Percentiles rank a stretch among this genome's conserved stretches.
Conservation (phyloP, 2,888 invertebrate genomes). For the Drosophila fungiperda region DNA sequence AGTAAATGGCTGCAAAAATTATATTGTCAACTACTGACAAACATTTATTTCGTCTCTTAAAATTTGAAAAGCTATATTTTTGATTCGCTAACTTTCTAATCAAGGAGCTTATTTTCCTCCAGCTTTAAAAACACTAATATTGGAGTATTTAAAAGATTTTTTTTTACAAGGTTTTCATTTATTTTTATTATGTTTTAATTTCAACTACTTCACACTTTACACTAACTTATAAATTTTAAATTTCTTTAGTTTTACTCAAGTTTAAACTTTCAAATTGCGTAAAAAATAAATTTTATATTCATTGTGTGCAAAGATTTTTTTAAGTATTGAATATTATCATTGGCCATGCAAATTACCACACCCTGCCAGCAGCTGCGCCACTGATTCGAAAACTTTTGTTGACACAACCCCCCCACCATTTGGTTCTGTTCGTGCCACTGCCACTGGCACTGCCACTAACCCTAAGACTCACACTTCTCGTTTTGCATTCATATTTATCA, state of each 20-base stretch:
- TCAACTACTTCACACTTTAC: not conserved
- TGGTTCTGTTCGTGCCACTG: not conserved
- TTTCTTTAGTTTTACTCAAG: not conserved
- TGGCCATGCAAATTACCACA: slow-evolving; percentile 1
- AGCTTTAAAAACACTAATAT: not conserved
- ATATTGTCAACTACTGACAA: not conserved
- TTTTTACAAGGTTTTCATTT: not conserved
- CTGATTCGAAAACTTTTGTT: slow-evolving; percentile 29
- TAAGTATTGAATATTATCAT: not conserved
- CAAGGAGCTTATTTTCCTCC: no score
- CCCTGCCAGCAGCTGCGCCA: slow-evolving; percentile 38
- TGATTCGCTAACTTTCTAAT: not conserved
- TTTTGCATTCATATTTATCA: slow-evolving; percentile 70
- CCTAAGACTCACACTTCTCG: not conserved
- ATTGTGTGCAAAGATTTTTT: not conserved
- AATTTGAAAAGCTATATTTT: not conserved
- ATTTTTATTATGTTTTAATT: not conserved
- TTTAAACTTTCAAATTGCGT: not conserved
- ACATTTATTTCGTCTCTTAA: not conserved
- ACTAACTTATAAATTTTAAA: not conserved
- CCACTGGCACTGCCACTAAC: not conserved
- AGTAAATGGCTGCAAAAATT: not conserved
- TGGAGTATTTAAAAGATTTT: not conserved
- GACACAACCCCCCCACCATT: slow-evolving; percentile 5
- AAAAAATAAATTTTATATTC: not conserved